Evolutionary conservation across 2,113 vertebrate species (phyloP).

Genomic region (Peromyscus polionotus): DNA sequence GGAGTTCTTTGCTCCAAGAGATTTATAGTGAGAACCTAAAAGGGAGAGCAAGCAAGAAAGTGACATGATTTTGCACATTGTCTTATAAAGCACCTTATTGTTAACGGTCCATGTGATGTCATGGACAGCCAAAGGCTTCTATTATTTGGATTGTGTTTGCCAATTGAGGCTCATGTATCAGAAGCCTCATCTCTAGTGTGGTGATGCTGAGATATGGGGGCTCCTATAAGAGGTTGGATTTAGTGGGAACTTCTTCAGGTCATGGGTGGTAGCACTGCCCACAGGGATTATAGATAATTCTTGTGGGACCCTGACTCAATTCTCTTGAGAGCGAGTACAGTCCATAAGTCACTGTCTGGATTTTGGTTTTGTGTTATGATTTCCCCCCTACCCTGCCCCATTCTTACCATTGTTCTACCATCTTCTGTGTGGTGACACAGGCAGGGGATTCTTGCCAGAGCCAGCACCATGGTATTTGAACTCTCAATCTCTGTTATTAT

Average conservation of each 20-base stretch:
- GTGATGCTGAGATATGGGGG: neutral
- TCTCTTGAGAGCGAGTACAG: neutral
- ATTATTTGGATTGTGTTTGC: neutral
- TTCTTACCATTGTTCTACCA: neutral
- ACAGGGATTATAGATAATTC: too few relatives aligned
- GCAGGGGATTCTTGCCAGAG: neutral
- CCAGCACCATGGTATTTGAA: neutral
- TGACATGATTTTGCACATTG: neutral
- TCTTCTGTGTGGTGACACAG: neutral
- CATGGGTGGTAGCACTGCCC: too few relatives aligned
- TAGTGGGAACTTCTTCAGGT: neutral
- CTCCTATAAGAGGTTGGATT: neutral
- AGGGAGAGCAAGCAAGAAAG: rapidly evolving
- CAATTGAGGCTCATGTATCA: too few relatives aligned
- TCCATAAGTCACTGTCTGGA: neutral
- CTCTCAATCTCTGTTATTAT: neutral
- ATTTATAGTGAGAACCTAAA: neutral
- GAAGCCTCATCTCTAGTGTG: neutral
- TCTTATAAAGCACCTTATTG: neutral
- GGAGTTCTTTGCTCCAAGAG: neutral
- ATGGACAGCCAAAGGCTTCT: neutral
- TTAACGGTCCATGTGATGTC: neutral
- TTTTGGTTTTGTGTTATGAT: neutral
- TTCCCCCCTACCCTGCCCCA: too few relatives aligned
- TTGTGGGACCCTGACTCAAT: neutral